phyloP scores from a whole-genome alignment of 2,797 vertebrate genomes.

The Ara ararauna region DNA sequence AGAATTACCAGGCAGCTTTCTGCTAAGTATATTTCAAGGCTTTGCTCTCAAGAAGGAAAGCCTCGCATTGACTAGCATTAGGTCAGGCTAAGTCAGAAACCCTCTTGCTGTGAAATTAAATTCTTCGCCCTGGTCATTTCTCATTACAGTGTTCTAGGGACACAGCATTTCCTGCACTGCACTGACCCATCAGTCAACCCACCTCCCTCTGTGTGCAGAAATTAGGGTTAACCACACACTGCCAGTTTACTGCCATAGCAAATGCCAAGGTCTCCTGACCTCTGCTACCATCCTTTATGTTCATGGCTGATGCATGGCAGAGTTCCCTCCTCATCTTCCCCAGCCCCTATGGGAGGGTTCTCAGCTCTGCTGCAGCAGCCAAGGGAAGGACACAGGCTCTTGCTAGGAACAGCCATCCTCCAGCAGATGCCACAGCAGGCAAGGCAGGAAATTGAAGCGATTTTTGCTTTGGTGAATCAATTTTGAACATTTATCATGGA shows the following conservation, averaged over 20 bases:
- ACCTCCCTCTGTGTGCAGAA: not conserved
- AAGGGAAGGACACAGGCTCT: not conserved
- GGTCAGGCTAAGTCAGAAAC: not conserved
- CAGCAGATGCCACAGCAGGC: not conserved
- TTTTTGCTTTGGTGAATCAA: not conserved
- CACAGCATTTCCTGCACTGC: not conserved
- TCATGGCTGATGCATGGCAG: not conserved
- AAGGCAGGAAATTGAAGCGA: not conserved
- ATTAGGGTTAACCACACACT: not conserved
- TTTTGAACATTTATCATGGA: not conserved
- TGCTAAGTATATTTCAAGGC: not conserved
- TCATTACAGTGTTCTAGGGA: too few relatives aligned
- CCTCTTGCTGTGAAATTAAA: not conserved
- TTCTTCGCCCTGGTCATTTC: not conserved
- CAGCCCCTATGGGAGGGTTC: fast-evolving
- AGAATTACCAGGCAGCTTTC: not conserved
- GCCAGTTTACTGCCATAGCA: not conserved
- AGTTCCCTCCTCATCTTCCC: not conserved
- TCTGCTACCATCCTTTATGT: not conserved
- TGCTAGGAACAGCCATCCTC: not conserved
- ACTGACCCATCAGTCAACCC: too few relatives aligned
- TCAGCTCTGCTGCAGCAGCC: not conserved
- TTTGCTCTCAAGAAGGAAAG: not conserved
- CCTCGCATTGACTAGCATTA: not conserved
- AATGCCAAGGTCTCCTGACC: not conserved